These are phyloP conservation scores for Augiades crinisus DNA, from an alignment of 2,888 invertebrate genomes.

Conservation along the genomic window DNA sequence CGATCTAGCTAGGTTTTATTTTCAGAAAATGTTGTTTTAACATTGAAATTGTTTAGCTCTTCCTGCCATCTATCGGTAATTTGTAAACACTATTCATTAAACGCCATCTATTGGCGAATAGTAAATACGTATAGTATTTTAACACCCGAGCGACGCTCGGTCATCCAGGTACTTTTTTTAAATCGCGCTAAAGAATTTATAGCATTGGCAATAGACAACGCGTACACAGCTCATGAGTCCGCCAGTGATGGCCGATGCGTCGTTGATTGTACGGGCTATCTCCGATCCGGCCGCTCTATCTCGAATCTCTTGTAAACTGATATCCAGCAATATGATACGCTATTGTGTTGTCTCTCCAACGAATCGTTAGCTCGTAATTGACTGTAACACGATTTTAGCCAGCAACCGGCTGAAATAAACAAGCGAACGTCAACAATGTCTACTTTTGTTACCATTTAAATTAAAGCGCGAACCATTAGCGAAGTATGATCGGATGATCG, in stretches of 20 bases:
- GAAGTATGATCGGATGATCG: neutral
- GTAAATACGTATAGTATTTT: too few relatives aligned
- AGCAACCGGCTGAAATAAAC: constrained; percentile 22
- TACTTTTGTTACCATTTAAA: constrained; percentile 20
- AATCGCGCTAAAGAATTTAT: neutral
- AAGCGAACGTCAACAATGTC: constrained; percentile 10
- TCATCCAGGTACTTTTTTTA: too few relatives aligned
- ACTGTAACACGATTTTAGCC: constrained; percentile 38
- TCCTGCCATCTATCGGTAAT: too few relatives aligned
- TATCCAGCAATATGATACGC: constrained; percentile 59
- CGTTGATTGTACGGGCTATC: constrained; percentile 16
- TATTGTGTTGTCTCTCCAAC: constrained; percentile 63
- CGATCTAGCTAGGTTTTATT: too few relatives aligned
- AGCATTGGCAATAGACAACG: neutral
- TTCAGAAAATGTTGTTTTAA: too few relatives aligned
- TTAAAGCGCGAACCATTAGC: constrained; percentile 14
- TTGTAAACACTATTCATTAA: too few relatives aligned
- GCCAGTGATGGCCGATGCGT: constrained; percentile 8
- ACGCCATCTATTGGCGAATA: too few relatives aligned
- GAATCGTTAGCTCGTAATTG: constrained; percentile 54
- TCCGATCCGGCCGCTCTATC: constrained; percentile 44
- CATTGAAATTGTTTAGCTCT: too few relatives aligned
- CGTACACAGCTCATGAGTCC: constrained; percentile 5
- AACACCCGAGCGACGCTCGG: too few relatives aligned
- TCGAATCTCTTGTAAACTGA: constrained; percentile 50